Percentiles rank a stretch among this genome's conserved stretches.
These are phyloP conservation scores for Phylloscopus trochilus DNA, from an alignment of 2,113 vertebrate species.

Conservation along the genomic window DNA sequence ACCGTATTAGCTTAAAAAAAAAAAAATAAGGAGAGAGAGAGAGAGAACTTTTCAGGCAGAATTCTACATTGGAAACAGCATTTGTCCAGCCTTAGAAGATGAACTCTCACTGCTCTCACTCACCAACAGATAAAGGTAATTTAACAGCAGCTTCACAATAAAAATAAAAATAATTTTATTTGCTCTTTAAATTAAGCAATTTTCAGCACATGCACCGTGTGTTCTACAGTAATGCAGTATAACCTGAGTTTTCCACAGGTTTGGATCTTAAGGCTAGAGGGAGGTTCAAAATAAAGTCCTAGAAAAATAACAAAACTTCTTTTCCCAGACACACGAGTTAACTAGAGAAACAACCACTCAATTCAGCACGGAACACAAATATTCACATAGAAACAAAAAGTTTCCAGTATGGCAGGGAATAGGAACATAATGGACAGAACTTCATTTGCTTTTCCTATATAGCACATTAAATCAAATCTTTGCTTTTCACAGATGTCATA, in stretches of 20 bases:
- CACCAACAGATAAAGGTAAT: not conserved
- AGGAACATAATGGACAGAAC: not conserved
- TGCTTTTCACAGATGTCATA: not conserved
- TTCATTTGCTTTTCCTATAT: not conserved
- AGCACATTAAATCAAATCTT: not conserved
- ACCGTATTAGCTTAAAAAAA: not conserved
- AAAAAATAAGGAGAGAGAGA: no score
- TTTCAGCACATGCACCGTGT: not conserved
- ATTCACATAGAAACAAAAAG: not conserved
- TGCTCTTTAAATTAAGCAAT: not conserved
- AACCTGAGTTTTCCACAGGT: not conserved
- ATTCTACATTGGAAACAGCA: not conserved
- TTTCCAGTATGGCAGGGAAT: not conserved
- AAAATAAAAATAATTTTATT: not conserved
- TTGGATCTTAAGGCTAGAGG: not conserved
- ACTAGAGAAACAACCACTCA: not conserved
- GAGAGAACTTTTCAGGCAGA: not conserved
- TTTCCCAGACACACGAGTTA: fast-evolving
- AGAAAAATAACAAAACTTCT: not conserved
- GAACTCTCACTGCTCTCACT: not conserved
- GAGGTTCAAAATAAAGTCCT: not conserved
- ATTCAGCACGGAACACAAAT: not conserved
- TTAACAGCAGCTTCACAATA: not conserved
- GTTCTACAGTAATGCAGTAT: not conserved
- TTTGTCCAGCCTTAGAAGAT: not conserved